Evolutionary conservation across 2,113 vertebrate species (phyloP).

Genomic region (Gymnarchus niloticus): DNA sequence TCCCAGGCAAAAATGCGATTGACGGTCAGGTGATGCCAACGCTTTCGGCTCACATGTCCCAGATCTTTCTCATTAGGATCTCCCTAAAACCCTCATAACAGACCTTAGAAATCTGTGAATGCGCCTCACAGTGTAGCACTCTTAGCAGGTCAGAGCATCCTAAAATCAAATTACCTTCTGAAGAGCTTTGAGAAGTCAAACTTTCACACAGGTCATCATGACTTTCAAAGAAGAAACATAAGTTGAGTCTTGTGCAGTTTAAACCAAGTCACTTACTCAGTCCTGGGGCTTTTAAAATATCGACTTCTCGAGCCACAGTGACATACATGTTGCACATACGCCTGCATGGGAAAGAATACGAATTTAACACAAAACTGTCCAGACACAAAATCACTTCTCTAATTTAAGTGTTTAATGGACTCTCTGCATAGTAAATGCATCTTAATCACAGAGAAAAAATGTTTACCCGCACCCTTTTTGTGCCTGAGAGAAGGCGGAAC

Average conservation of each 20-base stretch:
- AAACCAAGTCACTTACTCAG: neutral
- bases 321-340: neutral
- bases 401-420: conserved; percentile 1
- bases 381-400: neutral
- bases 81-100: neutral
- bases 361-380: neutral
- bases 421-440: neutral
- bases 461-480: neutral
- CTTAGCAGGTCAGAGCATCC: neutral
- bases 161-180: neutral
- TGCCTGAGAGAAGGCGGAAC: conserved; percentile 32
- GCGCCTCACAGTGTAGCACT: neutral
- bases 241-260: neutral
- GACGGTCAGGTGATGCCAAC: neutral
- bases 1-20: neutral
- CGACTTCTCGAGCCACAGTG: neutral
- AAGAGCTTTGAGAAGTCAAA: neutral
- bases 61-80: neutral
- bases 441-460: neutral
- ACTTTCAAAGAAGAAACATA: conserved; percentile 2
- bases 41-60: neutral
- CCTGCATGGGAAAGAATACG: neutral
- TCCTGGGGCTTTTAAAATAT: neutral
- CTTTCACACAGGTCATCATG: neutral
- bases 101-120: neutral